Conservation (phyloP, 2,113 vertebrate species). For the Nicator chloris region DNA sequence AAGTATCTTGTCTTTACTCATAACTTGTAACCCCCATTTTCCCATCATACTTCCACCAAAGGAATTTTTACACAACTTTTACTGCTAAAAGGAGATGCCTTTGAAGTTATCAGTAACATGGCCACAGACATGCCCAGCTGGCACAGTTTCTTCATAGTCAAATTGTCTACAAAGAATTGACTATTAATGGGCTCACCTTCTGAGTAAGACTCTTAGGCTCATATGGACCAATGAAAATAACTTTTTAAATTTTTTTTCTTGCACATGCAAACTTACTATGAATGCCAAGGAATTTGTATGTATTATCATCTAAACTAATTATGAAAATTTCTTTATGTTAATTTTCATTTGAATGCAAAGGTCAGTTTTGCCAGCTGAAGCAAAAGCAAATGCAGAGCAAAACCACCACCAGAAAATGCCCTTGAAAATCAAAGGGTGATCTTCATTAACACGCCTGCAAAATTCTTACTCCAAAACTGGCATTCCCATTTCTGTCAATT, state of each 20-base stretch:
- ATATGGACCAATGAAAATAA: neutral
- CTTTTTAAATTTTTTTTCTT: neutral
- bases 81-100: neutral
- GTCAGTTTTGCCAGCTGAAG: neutral
- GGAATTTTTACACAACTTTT: neutral
- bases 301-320: neutral
- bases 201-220: neutral
- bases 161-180: neutral
- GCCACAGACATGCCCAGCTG: neutral
- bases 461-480: neutral
- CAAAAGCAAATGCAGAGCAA: neutral
- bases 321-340: neutral
- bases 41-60: neutral
- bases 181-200: neutral
- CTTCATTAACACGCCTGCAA: neutral
- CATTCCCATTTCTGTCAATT: neutral
- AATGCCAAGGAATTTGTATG: neutral
- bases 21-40: neutral
- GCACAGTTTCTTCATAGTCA: neutral
- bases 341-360: neutral
- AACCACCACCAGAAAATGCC: neutral
- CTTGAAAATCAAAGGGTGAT: neutral
- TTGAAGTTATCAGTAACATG: neutral
- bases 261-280: neutral
- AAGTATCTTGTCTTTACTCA: neutral